These are phyloP conservation scores for Micromesistius poutassou DNA, from an alignment of 2,797 vertebrate species.

Conservation along the genomic window DNA sequence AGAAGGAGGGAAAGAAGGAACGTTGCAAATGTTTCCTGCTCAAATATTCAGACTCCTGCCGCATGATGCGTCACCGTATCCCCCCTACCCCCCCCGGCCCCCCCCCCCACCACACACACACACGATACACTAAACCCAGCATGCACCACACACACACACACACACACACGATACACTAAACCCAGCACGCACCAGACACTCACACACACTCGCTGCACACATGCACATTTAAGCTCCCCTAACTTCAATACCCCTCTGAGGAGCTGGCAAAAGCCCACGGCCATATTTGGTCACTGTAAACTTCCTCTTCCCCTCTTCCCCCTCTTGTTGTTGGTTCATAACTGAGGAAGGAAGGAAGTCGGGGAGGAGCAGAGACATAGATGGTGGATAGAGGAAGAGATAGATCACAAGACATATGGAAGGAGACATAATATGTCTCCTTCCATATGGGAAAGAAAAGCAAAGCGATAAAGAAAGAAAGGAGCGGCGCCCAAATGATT, in stretches of 20 bases:
- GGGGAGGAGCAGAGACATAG: not conserved
- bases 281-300: conserved; percentile 55
- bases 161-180: conserved; percentile 18
- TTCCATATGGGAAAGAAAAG: not conserved
- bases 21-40: conserved; percentile 72
- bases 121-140: conserved; percentile 17
- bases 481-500: too few species aligned
- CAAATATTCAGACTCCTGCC: conserved; percentile 69
- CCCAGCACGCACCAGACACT: conserved; percentile 25
- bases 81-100: not conserved
- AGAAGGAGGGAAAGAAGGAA: conserved; percentile 38
- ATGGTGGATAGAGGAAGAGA: conserved; percentile 6
- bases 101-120: conserved; percentile 6
- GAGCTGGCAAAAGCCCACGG: conserved; percentile 27
- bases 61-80: conserved; percentile 67
- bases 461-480: not conserved
- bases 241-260: conserved; percentile 30
- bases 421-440: too few species aligned
- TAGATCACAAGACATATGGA: not conserved
- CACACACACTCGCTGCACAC: conserved; percentile 32
- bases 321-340: conserved; percentile 51
- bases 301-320: conserved; percentile 33
- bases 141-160: conserved; percentile 35
- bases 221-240: conserved; percentile 33
- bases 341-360: conserved; percentile 39